Percentiles rank a stretch among this genome's conserved stretches.
phyloP scores from a whole-genome alignment of 2,888 invertebrate genomes.

The Clunio marinus region DNA sequence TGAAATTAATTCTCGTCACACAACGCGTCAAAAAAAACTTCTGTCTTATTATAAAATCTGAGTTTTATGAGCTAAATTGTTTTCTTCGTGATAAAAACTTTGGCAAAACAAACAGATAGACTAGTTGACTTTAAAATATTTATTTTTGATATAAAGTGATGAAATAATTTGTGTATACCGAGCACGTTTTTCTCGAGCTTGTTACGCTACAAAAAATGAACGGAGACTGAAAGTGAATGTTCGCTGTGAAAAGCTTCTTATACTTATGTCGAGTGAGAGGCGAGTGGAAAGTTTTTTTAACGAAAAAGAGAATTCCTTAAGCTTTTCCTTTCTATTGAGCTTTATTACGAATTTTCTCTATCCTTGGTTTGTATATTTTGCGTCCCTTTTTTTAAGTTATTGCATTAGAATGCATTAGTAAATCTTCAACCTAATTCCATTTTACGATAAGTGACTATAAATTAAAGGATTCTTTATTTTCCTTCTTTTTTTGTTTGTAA shows the following conservation, averaged over 20 bases:
- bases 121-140: slow-evolving; percentile 7
- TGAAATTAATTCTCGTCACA: slow-evolving; percentile 2
- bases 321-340: no score
- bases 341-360: no score
- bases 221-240: neutral
- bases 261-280: neutral
- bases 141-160: neutral
- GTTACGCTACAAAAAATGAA: neutral
- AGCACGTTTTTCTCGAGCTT: neutral
- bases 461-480: no score
- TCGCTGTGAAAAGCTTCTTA: neutral
- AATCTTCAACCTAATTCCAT: no score
- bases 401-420: no score
- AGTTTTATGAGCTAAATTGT: no score
- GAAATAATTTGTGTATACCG: neutral
- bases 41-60: slow-evolving; percentile 19
- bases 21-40: neutral
- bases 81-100: neutral
- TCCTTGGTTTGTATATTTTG: no score
- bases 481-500: no score
- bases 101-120: no score
- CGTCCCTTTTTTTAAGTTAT: no score
- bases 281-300: neutral
- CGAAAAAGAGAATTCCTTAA: neutral
- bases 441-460: no score